Base-by-base conservation (phyloP, 2,113 vertebrate genomes). In the Abramis brama region DNA sequence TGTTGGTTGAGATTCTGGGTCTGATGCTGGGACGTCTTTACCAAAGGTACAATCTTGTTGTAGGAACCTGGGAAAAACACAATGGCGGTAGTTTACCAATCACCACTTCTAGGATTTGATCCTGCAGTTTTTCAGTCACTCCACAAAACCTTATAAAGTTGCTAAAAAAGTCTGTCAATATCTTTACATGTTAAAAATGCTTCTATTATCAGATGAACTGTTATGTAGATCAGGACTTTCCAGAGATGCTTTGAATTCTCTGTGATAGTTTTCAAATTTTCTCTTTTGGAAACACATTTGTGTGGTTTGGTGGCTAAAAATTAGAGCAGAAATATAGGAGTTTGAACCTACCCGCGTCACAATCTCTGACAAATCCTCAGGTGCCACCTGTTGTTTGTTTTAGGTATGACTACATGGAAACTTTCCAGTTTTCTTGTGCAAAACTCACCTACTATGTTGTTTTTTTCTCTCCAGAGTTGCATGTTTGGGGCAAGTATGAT, bases 321-420 rank as follows among this genome's bases (percentile, higher is more conserved):
- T 25, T 0, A 45, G 23, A 6, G 21, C 21, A 1, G 5, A 17
- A 13, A 73, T 73, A 5, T n/a, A 43, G 21, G n/a, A 45, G 70
- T 45, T 73, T 43, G 21, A 9, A 43, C 9, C 43, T 43, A 9
- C 43, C 43, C 43, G 43, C 43, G 7, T 62, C 15, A 45, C 2
- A 17, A 66, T 81, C 7, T 33, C 52, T 81, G 6, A 17, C 2
- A 27, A 23, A 47, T 68, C 62, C 43, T 23, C 6, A 47, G 25
- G 43, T 17, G 25, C 62, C 62, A 50, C 79, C 79, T 82, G 79
- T 68, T 33, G 62, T 52, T 27, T 66, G 25, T 23, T 68, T 23
- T 68, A 8, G 27, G 45, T 9, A 68, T 52, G n/a, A 68, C n/a
- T 9, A 66, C 62, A 5, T 68, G 17, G 23, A 82, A 33, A 27